Percentiles rank a stretch among this genome's conserved stretches.
phyloP scores from a whole-genome alignment of 2,797 vertebrate species.

The Crocidura indochinensis region DNA sequence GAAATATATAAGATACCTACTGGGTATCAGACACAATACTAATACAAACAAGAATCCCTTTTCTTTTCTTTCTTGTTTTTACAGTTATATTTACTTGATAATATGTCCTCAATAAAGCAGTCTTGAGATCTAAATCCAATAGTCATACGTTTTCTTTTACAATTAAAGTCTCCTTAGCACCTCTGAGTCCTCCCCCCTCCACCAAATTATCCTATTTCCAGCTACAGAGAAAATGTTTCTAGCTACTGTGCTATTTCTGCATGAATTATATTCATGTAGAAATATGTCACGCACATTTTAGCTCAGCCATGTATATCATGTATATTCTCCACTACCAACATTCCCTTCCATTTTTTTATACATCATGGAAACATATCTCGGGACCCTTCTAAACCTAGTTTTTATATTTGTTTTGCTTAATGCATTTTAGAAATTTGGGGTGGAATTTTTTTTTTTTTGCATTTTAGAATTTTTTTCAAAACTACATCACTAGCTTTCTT shows the following conservation, averaged over 20 bases:
- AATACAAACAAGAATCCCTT: neutral
- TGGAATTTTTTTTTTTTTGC: neutral
- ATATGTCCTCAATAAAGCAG: neutral
- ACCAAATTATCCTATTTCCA: neutral
- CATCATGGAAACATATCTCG: neutral
- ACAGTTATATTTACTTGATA: no score
- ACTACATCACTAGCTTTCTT: neutral
- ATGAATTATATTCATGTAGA: neutral
- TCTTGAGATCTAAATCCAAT: neutral
- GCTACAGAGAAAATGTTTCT: neutral
- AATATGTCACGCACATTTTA: neutral
- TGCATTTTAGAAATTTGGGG: neutral
- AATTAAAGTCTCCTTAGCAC: neutral
- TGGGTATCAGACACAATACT: neutral
- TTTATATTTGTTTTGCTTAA: neutral
- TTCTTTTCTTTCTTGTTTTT: neutral
- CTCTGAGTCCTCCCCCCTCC: neutral
- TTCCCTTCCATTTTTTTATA: neutral
- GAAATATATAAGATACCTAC: neutral
- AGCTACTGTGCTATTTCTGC: neutral
- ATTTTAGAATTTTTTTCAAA: neutral
- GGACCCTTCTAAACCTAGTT: neutral
- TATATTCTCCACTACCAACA: neutral
- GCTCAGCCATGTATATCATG: neutral
- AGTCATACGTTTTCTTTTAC: neutral